Evolutionary conservation across 2,113 vertebrate genomes (phyloP).

Genomic region (Pluvianellus socialis): DNA sequence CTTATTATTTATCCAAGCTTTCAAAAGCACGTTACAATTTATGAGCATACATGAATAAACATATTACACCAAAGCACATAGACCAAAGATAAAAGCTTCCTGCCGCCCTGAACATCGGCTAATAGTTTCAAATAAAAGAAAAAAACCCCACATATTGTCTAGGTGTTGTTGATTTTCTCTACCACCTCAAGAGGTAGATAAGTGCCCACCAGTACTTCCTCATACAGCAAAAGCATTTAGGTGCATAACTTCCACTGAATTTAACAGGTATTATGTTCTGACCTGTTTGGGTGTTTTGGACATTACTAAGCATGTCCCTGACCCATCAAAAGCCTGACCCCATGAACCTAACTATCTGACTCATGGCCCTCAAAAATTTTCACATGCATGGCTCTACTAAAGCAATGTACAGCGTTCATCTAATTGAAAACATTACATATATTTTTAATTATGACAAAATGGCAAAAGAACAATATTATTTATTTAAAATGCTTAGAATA

Average conservation of each 20-base stretch:
- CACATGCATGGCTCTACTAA: neutral
- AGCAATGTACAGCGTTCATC: neutral
- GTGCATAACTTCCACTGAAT: neutral
- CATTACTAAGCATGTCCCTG: neutral
- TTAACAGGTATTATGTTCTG: neutral
- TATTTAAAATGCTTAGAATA: constrained; percentile 35
- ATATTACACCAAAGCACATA: neutral
- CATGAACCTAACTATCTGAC: neutral
- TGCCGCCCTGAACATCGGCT: neutral
- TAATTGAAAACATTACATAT: neutral
- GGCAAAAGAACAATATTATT: neutral
- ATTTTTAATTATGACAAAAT: constrained; percentile 33
- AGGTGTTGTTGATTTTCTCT: neutral
- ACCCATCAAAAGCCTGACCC: neutral
- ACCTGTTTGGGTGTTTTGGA: neutral
- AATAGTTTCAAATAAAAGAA: neutral
- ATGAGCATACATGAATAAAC: neutral
- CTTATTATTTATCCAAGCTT: neutral
- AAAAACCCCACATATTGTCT: neutral
- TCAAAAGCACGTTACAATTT: neutral
- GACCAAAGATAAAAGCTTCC: neutral
- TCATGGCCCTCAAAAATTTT: neutral
- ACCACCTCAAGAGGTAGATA: neutral
- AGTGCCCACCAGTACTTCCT: neutral
- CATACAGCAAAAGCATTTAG: neutral